These are phyloP conservation scores for Boloria selene DNA, from an alignment of 2,888 invertebrate genomes.

Conservation along the genomic window DNA sequence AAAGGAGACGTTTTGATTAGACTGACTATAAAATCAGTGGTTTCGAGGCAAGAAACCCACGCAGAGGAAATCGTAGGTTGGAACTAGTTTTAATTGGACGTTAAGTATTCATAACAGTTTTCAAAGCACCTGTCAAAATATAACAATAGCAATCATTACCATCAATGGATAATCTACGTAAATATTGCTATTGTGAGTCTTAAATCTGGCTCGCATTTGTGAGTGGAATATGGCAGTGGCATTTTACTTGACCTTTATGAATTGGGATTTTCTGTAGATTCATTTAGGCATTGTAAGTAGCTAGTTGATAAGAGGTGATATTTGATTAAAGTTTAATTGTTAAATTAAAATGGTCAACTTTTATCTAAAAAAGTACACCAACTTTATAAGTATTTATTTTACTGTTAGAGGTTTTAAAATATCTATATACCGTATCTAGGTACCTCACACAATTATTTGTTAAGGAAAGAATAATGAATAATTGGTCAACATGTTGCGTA, in stretches of 20 bases:
- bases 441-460: too few species aligned
- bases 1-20: conserved; percentile 11
- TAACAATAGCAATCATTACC: conserved; percentile 10
- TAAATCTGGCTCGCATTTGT: background rate
- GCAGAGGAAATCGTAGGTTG: conserved; percentile 26
- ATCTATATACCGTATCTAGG: too few species aligned
- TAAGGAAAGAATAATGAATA: too few species aligned
- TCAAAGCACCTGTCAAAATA: conserved; percentile 19
- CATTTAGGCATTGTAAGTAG: background rate
- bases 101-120: conserved; percentile 6
- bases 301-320: too few species aligned
- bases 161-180: conserved; percentile 8
- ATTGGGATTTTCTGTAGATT: conserved; percentile 2
- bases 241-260: conserved; percentile 6
- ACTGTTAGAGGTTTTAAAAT: too few species aligned
- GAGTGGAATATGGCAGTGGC: conserved; percentile 3
- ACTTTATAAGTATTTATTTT: too few species aligned
- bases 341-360: too few species aligned
- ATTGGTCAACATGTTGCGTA: too few species aligned
- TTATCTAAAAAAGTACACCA: too few species aligned
- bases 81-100: conserved; percentile 21
- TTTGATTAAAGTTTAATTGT: background rate
- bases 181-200: conserved; percentile 10
- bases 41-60: conserved; percentile 11
- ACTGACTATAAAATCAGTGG: conserved; percentile 5